These are phyloP conservation scores for Cheilosia impressa DNA, from an alignment of 2,888 invertebrate genomes.

Conservation along the genomic window DNA sequence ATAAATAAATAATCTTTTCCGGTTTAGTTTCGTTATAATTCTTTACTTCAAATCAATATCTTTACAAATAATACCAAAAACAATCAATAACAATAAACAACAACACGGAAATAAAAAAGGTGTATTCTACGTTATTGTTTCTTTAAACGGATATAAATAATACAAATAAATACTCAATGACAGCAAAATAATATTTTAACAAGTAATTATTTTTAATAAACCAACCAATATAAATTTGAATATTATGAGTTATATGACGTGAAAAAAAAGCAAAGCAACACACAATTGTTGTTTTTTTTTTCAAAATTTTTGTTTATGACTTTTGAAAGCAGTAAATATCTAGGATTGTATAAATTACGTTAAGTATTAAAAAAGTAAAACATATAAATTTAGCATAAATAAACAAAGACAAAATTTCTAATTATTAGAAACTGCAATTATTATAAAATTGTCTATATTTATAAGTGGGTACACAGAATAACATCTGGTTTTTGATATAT, in stretches of 20 bases:
- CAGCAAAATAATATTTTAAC: constrained; percentile 69
- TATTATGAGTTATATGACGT: constrained; percentile 30
- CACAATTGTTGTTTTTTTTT: constrained; percentile 19
- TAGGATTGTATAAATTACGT: constrained; percentile 75
- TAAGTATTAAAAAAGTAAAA: constrained; percentile 74
- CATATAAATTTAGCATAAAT: constrained; percentile 67
- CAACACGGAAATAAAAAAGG: constrained; percentile 77
- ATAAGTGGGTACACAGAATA: constrained; percentile 23
- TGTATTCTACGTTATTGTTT: constrained; percentile 81
- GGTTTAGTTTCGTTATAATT: background rate
- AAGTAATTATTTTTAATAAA: constrained; percentile 53
- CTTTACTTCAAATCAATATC: constrained; percentile 14
- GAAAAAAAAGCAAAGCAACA: constrained; percentile 20
- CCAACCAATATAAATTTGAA: constrained; percentile 30
- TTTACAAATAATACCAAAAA: constrained; percentile 53
- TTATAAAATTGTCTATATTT: constrained; percentile 38
- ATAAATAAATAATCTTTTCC: background rate
- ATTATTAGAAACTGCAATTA: constrained; percentile 37
- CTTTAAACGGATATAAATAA: constrained; percentile 46
- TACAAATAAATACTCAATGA: constrained; percentile 57
- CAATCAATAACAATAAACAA: constrained; percentile 74
- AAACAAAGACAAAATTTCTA: constrained; percentile 25
- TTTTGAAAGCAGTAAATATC: constrained; percentile 47
- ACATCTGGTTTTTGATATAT: constrained; percentile 4
- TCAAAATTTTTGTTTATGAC: constrained; percentile 22